A percentile compares a stretch with the other conserved stretches of the same genome.
phyloP scores from a whole-genome alignment of 2,888 invertebrate genomes.

The Bombylius discolor region DNA sequence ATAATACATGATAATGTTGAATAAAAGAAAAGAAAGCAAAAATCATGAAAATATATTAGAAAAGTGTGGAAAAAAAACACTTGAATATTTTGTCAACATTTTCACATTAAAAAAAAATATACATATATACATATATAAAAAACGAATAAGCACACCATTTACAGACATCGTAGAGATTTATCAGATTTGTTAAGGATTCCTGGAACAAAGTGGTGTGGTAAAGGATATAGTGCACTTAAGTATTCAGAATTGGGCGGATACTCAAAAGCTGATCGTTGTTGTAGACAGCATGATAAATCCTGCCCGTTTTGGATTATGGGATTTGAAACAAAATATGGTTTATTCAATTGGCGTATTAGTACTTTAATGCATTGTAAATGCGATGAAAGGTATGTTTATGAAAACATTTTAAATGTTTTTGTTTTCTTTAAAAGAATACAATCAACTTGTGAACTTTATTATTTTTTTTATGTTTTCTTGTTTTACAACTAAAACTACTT shows the following conservation, averaged over 20 bases:
- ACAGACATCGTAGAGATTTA: conserved; percentile 39
- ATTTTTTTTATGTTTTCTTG: no score
- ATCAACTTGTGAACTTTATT: no score
- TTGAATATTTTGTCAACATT: no score
- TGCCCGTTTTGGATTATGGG: conserved; percentile 73
- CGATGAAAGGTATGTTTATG: conserved; percentile 61
- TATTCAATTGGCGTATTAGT: conserved; percentile 74
- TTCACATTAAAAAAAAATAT: background rate
- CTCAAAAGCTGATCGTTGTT: conserved; percentile 66
- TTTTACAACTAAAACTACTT: no score
- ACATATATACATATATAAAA: background rate
- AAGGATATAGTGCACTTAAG: conserved; percentile 61
- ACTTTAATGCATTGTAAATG: conserved; percentile 82
- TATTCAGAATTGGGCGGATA: conserved; percentile 69
- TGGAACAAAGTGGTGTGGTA: conserved; percentile 86
- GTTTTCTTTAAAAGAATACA: no score
- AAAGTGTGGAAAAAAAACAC: no score
- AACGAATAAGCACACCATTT: background rate
- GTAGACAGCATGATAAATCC: conserved; percentile 61
- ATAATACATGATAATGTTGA: no score
- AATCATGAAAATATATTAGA: no score
- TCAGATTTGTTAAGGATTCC: conserved; percentile 59
- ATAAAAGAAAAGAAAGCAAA: no score
- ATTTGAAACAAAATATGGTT: conserved; percentile 63
- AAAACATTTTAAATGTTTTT: no score